A percentile compares a stretch with the other conserved stretches of the same genome.
These are phyloP conservation scores for Idaea straminata DNA, from an alignment of 2,888 invertebrate genomes.

Conservation along the genomic window DNA sequence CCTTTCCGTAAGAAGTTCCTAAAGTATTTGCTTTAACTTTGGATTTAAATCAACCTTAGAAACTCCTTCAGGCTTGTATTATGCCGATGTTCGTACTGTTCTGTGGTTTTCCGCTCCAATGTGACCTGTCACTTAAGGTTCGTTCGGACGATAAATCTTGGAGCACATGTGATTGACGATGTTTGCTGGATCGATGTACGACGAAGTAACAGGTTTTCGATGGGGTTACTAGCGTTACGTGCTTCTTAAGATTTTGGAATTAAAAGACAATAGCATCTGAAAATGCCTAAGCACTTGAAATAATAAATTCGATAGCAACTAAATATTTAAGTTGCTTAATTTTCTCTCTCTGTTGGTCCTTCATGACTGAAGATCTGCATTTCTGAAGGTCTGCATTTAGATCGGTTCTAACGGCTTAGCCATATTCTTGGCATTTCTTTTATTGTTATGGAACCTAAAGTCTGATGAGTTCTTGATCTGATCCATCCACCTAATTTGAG, in stretches of 20 bases:
- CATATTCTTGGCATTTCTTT: too few relatives aligned
- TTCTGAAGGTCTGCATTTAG: too few relatives aligned
- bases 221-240: neutral
- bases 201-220: neutral
- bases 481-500: too few relatives aligned
- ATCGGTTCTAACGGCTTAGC: too few relatives aligned
- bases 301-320: too few relatives aligned
- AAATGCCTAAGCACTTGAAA: too few relatives aligned
- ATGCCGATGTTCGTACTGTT: neutral
- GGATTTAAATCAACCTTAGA: neutral
- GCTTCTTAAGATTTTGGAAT: neutral
- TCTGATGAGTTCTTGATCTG: too few relatives aligned
- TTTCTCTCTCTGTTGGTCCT: too few relatives aligned
- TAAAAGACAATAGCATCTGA: neutral
- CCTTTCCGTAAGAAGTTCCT: neutral
- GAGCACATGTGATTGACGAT: constrained; percentile 8
- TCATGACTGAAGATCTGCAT: too few relatives aligned
- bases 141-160: constrained; percentile 6
- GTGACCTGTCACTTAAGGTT: neutral
- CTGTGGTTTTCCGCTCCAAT: neutral
- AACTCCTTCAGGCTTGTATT: neutral
- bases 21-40: neutral
- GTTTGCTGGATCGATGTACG: neutral
- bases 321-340: too few relatives aligned
- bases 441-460: too few relatives aligned